phyloP scores from a whole-genome alignment of 1,140 invertebrate genomes.

The Patella vulgata region DNA sequence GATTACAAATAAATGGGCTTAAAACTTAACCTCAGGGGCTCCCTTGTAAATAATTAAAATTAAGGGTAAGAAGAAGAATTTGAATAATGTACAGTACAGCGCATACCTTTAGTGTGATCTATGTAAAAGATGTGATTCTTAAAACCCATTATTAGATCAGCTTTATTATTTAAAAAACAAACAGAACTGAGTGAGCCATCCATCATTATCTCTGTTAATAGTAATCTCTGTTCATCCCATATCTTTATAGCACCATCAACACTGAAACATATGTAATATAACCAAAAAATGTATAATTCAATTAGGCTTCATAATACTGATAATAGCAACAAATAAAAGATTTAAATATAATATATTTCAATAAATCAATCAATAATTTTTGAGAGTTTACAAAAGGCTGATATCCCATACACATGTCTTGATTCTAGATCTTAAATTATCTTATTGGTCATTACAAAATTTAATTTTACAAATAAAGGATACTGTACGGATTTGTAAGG shows the following conservation, averaged over 20 bases:
- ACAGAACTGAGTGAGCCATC: slow-evolving; percentile 53
- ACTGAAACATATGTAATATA: slow-evolving; percentile 38
- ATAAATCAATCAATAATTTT: too few species aligned
- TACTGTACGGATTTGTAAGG: too few species aligned
- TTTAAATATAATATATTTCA: too few species aligned
- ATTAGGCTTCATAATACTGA: neutral
- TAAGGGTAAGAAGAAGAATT: too few species aligned
- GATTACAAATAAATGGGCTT: too few species aligned
- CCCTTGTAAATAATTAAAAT: too few species aligned
- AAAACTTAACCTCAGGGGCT: too few species aligned
- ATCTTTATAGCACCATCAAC: slow-evolving; percentile 61
- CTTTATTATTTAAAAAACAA: slow-evolving; percentile 58
- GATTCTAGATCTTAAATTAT: too few species aligned
- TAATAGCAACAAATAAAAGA: neutral
- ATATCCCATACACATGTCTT: too few species aligned
- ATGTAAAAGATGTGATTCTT: slow-evolving; percentile 64
- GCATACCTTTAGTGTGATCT: slow-evolving; percentile 54
- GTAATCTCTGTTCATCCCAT: slow-evolving; percentile 52
- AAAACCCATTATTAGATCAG: slow-evolving; percentile 59
- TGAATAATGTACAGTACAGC: too few species aligned
- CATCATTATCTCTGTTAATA: slow-evolving; percentile 60
- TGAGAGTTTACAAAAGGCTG: neutral
- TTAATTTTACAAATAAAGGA: too few species aligned
- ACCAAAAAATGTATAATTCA: neutral
- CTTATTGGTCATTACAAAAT: too few species aligned